phyloP scores from a whole-genome alignment of 2,797 vertebrate genomes.

The Karalla daura region DNA sequence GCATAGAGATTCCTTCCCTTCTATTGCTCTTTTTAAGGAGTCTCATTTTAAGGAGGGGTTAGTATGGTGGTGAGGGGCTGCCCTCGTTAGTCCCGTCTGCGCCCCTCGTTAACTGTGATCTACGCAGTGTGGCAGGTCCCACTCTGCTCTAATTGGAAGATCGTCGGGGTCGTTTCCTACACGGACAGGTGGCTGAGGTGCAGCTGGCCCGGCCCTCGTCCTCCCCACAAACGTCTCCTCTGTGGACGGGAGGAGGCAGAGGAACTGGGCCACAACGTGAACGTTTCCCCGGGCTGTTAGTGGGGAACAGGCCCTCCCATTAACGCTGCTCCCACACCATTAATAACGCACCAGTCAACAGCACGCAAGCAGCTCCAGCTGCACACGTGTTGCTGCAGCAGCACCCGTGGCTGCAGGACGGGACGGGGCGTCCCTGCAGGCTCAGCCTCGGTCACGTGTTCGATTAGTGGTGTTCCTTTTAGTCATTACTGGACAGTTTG shows the following conservation, averaged over 20 bases:
- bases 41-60: no score
- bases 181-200: conserved; percentile 57
- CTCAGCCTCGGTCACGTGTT: no score
- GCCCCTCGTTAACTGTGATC: conserved; percentile 34
- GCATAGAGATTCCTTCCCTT: no score
- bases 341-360: conserved; percentile 71
- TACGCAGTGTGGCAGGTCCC: conserved; percentile 44
- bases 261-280: conserved; percentile 46
- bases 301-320: conserved; percentile 32
- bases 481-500: no score
- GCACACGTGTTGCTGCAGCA: background rate
- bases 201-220: conserved; percentile 41
- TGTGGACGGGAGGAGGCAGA: background rate
- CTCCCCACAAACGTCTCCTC: conserved; percentile 41
- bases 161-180: conserved; percentile 51
- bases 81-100: conserved; percentile 34
- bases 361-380: conserved; percentile 57
- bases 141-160: conserved; percentile 52
- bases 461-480: no score
- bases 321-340: conserved; percentile 73
- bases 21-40: no score
- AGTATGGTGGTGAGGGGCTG: no score
- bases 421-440: background rate
- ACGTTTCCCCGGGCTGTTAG: conserved; percentile 64
- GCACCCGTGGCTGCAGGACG: background rate